Evolutionary conservation across 1,140 invertebrate species (phyloP), one percentile per base, ranked within the genome.

Genomic region (Cylas formicarius): DNA sequence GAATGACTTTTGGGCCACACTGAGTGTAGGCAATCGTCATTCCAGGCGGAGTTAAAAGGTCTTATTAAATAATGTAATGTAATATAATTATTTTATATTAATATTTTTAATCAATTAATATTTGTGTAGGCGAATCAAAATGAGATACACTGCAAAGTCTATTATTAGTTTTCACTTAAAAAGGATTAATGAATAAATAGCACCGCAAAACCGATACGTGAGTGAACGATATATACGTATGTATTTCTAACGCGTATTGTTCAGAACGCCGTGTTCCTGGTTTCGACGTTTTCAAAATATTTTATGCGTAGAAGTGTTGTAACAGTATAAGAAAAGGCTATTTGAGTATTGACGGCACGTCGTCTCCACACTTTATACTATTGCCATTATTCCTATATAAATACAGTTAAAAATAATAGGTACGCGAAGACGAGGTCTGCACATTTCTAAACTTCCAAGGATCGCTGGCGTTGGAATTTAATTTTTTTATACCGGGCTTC

Each of bases 281-380:
- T 39, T 40, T 40, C 11, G 16, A 19, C 24, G 18, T 40, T 40
- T 40, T 40, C 17, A 17, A 28, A 40, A 38, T 40, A 40, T 29
- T 40, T 40, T 40, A 40, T 28, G 38, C 38, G 26, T 40, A 21
- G 16, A 13, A 40, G 17, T 40, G 38, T 29, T 40, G 38, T 40
- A 40, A 40, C 38, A 40, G 38, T 40, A 40, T 18, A 9, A 40
- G 31, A 14, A 28, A 17, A 19, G 11, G 10, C 9, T 13, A 16
- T 11, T 40, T 40, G 17, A 29, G 24, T 29, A 40, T 40, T 40
- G 28, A 21, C 19, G 14, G 31, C 38, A 40, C 38, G 38, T 40
- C 17, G 18, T 2, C 4, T 29, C 26, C 31, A 40, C 38, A 40
- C 38, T 28, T n/a, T 40, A 40, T 40, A 40, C 24, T 40, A 39